Percentiles rank a stretch among this genome's conserved stretches.
phyloP scores from a whole-genome alignment of 2,113 vertebrate species.

The Rhombomys opimus region DNA sequence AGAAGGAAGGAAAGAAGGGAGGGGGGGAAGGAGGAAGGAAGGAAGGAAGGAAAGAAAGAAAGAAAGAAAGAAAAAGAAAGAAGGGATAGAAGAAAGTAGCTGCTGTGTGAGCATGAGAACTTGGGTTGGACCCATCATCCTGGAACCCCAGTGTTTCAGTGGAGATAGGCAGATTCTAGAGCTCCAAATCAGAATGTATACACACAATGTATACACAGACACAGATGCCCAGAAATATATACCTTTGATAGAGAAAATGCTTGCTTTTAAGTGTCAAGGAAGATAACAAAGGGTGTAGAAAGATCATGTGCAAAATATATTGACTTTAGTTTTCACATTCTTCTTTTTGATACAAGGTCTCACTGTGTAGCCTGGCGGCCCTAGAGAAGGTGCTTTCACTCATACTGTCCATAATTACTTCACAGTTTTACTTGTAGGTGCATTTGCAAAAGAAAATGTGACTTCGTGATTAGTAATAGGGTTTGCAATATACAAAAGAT shows the following conservation, averaged over 20 bases:
- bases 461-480: constrained; percentile 70
- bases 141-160: neutral
- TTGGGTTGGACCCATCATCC: neutral
- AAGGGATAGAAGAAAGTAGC: neutral
- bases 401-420: constrained; percentile 22
- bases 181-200: neutral
- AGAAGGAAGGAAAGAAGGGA: too few relatives aligned
- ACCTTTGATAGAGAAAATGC: neutral
- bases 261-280: constrained; percentile 18
- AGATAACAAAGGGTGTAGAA: neutral
- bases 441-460: constrained; percentile 59
- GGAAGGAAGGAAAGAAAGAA: too few relatives aligned
- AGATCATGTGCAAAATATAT: neutral
- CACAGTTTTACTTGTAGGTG: constrained; percentile 32
- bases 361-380: neutral
- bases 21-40: too few relatives aligned
- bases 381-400: constrained; percentile 14
- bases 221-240: neutral
- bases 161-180: neutral
- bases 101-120: neutral
- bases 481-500: constrained; percentile 58
- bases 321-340: neutral
- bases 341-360: neutral
- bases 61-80: too few relatives aligned
- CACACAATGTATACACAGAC: neutral